Base-by-base conservation (phyloP, 2,888 invertebrate genomes). In the Pilophorus perplexus region DNA sequence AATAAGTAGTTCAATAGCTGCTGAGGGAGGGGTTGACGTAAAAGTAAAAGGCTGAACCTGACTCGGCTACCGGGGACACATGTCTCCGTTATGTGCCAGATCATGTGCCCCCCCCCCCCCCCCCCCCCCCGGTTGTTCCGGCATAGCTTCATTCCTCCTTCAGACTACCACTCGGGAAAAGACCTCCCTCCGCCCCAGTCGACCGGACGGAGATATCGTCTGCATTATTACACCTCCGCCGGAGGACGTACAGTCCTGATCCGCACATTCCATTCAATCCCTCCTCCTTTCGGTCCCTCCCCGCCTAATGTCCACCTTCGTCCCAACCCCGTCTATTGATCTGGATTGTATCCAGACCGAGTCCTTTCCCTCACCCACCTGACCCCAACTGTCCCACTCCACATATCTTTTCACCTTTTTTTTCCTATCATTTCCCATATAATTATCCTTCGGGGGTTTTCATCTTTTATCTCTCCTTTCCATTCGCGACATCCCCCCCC, bases 351-450 rank as follows among this genome's bases (percentile, higher is more conserved):
- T 62, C 64, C 64, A 50, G 52, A 50, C 57, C 23, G 66, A 66
- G 62, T 68, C 66, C 66, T 28, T 69, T 18, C 67, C 64, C 65
- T 68, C 67, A 64, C 44, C 69, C 70, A 69, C 67, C 70, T 72
- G 67, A 69, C 68, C 68, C 64, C 70, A 66, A 64, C 52, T 64
- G 40, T 55, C 54, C 55, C 27, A 54, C 59, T 33, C 59, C 54
- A 59, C 40, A 6, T 68, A 16, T 8, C 60, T 25, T 2, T 20
- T 25, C 27, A 14, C 38, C 25, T 25, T 33, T 20, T 38, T 64
- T 67, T 12, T 42, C 54, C 46, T 57, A 37, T 64, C 44, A 44
- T 28, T 50, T 64, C 40, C 54, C 62, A 60, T 44, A 3, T 69
- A 22, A 14, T 55, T 46, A 12, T 25, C 38, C 55, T 18, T 27